Base-by-base conservation (phyloP, 2,113 vertebrate species). In the Hyperopisus bebe region DNA sequence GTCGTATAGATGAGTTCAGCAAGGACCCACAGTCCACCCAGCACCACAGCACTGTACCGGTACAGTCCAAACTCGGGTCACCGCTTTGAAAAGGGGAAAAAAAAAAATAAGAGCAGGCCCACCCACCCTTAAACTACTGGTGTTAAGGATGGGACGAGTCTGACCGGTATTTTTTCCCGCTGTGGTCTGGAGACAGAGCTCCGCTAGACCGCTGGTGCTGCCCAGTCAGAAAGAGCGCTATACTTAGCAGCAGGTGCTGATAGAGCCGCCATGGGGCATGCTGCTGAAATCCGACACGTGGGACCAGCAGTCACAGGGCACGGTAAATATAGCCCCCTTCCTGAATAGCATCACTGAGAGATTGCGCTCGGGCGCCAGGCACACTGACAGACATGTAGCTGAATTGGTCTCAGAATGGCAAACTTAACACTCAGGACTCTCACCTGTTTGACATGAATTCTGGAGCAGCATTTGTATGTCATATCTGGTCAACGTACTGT, bases 161-260 rank as follows among this genome's bases (percentile, higher is more conserved):
- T 88, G 92, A 92, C 91, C 93, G 91, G 90, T 84, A 91, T 93
- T 93, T 74, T 92, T 93, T 92, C 90, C 90, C 90, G 86, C 90
- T 92, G 91, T 91, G 89, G 89, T 93, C 92, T 91, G 93, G 92
- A 92, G 92, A 91, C 91, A 88, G 92, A 91, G 92, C 90, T 89
- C 84, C 90, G 89, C 89, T 90, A 90, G 92, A 90, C 90, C 24
- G 1, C 10, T 1, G 62, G 10, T 31, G 62, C n/a, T 3, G 90
- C 90, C 90, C 90, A 93, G 91, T 89, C 87, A 88, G 92, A 91
- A 90, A 47, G 88, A 87, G 90, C 93, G 91, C 95, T 96, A 96
- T 93, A 90, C 94, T 95, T 96, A 95, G 96, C 87, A 96, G 96
- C 97, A 97, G 96, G 96, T 97, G 96, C 95, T 96, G 92, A 93